Base-by-base conservation (phyloP, 2,797 vertebrate genomes). In the Xenopus petersii region DNA sequence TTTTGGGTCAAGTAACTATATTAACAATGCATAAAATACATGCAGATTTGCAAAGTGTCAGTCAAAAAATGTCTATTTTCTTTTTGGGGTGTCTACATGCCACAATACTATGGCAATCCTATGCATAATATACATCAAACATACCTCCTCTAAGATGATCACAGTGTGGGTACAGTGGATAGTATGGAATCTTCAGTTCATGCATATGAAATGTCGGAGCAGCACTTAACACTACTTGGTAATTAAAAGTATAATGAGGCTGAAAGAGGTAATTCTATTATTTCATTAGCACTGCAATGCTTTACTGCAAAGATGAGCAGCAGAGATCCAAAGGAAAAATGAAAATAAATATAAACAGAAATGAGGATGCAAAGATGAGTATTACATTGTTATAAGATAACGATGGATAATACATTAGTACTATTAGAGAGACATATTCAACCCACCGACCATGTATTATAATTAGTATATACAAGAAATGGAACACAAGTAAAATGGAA, bases 371-470 rank as follows among this genome's bases (percentile, higher is more conserved):
- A 89, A 91, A 90, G 89, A 89, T 78, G 84, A 85, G 86, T 84
- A 86, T 89, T 91, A 47, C 89, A 89, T 87, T 88, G 81, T 82
- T 88, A 81, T 88, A 90, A 89, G 85, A 88, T 89, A 86, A 88
- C 87, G 89, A 21, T 21, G 21, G 90, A 90, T 88, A 81, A 0
- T 84, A 81, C 36, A 81, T 81, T 88, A 90, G 83, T 87, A 86
- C 85, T 12, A 17, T 10, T 30, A 30, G 2, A 30, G 26, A 30
- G 24, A 21, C 59, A 24, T 2, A 61, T 9, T 9, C 13, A 17
- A 13, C 11, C 26, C 10, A 30, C 60, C 4, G 5, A 33, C 26
- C 11, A 26, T 30, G 9, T 30, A 10, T 62, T 26, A 30, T 10
- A 26, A 13, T 2, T 13, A 59, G 36, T 7, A 30, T 10, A 30